phyloP scores from a whole-genome alignment of 2,113 vertebrate genomes.

The Apodemus speciosus region DNA sequence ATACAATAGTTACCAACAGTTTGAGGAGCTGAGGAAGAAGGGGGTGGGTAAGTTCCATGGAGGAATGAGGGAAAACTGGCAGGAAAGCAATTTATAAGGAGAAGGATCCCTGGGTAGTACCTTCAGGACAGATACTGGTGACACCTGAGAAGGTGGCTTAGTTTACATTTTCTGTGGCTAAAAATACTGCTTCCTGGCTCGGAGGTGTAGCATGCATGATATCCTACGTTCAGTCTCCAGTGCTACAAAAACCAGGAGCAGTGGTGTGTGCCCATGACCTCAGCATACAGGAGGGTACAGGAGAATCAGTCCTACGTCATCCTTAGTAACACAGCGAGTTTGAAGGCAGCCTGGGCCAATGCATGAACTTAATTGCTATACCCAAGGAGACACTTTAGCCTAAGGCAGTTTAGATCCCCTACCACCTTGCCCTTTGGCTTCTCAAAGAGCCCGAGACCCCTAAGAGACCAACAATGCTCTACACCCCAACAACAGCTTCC shows the following conservation, averaged over 20 bases:
- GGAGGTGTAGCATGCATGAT: neutral
- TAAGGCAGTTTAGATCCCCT: neutral
- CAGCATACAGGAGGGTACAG: neutral
- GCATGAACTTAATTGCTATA: neutral
- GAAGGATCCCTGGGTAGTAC: no score
- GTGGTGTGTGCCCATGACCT: no score
- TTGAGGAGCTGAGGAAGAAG: neutral
- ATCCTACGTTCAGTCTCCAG: neutral
- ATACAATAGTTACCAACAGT: neutral
- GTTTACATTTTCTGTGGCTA: neutral
- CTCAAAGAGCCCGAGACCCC: neutral
- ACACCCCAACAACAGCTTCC: neutral
- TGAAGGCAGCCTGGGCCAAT: neutral
- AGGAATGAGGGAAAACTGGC: neutral
- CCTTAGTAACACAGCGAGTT: neutral
- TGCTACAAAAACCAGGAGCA: neutral
- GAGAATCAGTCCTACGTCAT: neutral
- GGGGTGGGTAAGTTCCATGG: neutral
- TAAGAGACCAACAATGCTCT: neutral
- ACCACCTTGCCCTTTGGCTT: neutral
- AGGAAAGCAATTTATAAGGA: neutral
- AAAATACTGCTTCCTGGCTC: neutral
- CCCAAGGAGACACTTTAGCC: neutral
- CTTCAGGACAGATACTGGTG: neutral
- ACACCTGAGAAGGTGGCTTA: neutral